Conservation (phyloP, 2,113 vertebrate species). For the Platichthys flesus region DNA sequence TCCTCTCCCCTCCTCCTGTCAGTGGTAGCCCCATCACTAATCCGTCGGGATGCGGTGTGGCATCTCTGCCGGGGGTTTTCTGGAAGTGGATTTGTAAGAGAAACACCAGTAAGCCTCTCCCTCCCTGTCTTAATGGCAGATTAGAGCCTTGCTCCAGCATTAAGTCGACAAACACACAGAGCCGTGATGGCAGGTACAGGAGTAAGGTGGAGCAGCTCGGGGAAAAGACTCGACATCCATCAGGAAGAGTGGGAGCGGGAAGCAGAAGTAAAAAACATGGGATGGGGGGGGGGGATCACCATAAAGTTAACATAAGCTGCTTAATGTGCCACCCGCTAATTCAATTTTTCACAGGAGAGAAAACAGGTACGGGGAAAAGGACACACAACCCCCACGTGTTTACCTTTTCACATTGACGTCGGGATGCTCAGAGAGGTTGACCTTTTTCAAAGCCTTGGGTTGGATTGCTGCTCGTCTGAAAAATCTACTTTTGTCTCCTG, state of each 20-base stretch:
- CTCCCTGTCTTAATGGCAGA: constrained; percentile 78
- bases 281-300: constrained; percentile 40
- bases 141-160: constrained; percentile 69
- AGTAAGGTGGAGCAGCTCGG: constrained; percentile 65
- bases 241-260: constrained; percentile 28
- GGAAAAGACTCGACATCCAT: constrained; percentile 41
- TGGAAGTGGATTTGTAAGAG: constrained; percentile 81
- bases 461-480: constrained; percentile 17
- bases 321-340: constrained; percentile 73
- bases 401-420: constrained; percentile 23
- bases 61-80: constrained; percentile 66
- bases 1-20: background rate
- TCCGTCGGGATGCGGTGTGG: constrained; percentile 65
- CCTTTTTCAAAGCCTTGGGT: constrained; percentile 60
- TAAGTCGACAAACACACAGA: constrained; percentile 77
- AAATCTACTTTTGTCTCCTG: background rate
- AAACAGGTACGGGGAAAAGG: constrained; percentile 38
- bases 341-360: constrained; percentile 63
- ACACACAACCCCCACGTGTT: constrained; percentile 39
- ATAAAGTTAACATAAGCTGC: constrained; percentile 69
- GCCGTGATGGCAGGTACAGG: constrained; percentile 67
- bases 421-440: constrained; percentile 40
- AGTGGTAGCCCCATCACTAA: constrained; percentile 52
- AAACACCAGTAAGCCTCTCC: constrained; percentile 79
- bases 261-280: constrained; percentile 6